A percentile compares a stretch with the other conserved stretches of the same genome.
Evolutionary conservation across 2,797 vertebrate species (phyloP).

Genomic region (Hoplostethus mediterraneus): DNA sequence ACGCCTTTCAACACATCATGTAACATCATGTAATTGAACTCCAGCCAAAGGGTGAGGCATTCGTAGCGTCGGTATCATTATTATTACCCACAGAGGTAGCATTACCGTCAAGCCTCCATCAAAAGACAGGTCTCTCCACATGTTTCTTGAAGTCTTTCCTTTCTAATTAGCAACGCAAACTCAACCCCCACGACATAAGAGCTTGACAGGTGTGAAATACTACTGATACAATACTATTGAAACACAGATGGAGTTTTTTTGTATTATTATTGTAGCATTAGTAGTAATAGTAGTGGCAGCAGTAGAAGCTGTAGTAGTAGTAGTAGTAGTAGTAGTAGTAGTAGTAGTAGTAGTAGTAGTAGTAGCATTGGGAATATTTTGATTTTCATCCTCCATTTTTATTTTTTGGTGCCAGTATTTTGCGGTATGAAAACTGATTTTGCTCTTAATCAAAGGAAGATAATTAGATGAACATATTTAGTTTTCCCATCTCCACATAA

Average conservation of each 20-base stretch:
- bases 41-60: conserved; percentile 40
- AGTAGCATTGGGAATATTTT: too few relatives aligned
- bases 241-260: background rate
- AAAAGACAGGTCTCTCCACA: conserved; percentile 53
- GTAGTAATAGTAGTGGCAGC: too few relatives aligned
- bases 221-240: background rate
- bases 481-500: too few relatives aligned
- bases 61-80: conserved; percentile 50
- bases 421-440: too few relatives aligned
- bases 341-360: too few relatives aligned
- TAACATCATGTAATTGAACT: conserved; percentile 43
- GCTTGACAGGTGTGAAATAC: background rate
- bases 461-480: too few relatives aligned
- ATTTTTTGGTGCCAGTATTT: too few relatives aligned
- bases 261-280: too few relatives aligned
- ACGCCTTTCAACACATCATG: conserved; percentile 56
- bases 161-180: conserved; percentile 47
- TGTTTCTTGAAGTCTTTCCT: conserved; percentile 49
- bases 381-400: too few relatives aligned
- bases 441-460: too few relatives aligned
- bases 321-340: too few relatives aligned
- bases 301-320: too few relatives aligned
- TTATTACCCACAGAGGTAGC: conserved; percentile 48
- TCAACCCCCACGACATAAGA: conserved; percentile 23
- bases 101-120: conserved; percentile 51